These are phyloP conservation scores for Butorides virescens DNA, from an alignment of 2,113 vertebrate genomes.

Conservation along the genomic window DNA sequence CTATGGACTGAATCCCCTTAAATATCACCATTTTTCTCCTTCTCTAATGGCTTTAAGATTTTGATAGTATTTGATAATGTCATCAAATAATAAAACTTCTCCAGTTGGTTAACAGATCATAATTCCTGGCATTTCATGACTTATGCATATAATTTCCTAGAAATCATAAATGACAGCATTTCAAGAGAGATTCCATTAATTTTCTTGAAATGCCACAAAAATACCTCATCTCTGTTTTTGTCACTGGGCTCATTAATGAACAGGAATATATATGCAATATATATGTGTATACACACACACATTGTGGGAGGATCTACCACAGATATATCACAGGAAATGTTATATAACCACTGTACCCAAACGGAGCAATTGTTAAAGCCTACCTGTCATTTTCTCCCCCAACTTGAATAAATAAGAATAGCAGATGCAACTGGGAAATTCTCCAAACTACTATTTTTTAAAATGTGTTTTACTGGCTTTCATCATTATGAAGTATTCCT, in stretches of 20 bases:
- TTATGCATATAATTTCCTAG: not conserved
- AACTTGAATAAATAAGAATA: not conserved
- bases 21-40: not conserved
- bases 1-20: not conserved
- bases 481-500: not conserved
- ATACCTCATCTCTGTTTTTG: not conserved
- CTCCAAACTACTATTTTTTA: not conserved
- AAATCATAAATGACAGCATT: not conserved
- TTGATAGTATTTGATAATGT: not conserved
- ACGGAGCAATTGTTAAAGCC: not conserved
- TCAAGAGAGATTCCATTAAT: not conserved
- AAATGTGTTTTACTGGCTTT: not conserved
- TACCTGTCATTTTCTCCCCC: not conserved
- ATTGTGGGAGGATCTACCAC: not conserved
- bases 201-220: not conserved
- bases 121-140: not conserved
- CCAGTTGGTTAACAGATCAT: not conserved
- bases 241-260: not conserved
- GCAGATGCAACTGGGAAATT: not conserved
- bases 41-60: not conserved
- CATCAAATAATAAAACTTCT: not conserved
- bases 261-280: not conserved
- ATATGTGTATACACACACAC: not conserved
- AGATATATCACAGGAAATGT: not conserved
- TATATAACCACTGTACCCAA: not conserved